Evolutionary conservation across 2,113 vertebrate genomes (phyloP).

Genomic region (Pipra filicauda): DNA sequence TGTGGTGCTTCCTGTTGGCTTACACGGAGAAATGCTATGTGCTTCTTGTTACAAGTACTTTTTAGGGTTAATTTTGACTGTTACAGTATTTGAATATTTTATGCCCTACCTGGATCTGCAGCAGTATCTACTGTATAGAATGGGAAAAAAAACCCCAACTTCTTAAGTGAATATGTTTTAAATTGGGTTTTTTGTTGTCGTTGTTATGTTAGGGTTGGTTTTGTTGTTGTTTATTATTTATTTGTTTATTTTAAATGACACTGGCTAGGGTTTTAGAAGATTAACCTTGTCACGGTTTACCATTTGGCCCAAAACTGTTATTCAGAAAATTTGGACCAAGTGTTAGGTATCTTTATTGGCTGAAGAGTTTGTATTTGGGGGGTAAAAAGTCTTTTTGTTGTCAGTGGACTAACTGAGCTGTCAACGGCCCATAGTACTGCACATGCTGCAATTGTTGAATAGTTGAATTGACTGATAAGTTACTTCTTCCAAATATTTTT

Average conservation of each 20-base stretch:
- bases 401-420: background rate
- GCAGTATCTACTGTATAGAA: background rate
- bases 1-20: background rate
- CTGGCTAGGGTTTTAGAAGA: background rate
- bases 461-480: background rate
- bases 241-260: background rate
- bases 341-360: background rate
- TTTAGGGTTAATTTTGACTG: background rate
- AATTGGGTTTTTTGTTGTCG: background rate
- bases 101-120: background rate
- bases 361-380: background rate
- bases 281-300: background rate
- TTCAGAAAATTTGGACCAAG: background rate
- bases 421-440: background rate
- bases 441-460: background rate
- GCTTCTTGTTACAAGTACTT: background rate
- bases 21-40: accelerated
- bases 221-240: background rate
- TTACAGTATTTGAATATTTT: background rate
- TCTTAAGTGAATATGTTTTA: background rate
- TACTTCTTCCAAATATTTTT: background rate
- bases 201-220: background rate
- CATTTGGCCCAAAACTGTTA: background rate
- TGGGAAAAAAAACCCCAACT: accelerated
- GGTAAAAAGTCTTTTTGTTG: background rate